Percentiles rank a stretch among this genome's conserved stretches.
Conservation (phyloP, 2,888 invertebrate species). For the Heliconius erato region DNA sequence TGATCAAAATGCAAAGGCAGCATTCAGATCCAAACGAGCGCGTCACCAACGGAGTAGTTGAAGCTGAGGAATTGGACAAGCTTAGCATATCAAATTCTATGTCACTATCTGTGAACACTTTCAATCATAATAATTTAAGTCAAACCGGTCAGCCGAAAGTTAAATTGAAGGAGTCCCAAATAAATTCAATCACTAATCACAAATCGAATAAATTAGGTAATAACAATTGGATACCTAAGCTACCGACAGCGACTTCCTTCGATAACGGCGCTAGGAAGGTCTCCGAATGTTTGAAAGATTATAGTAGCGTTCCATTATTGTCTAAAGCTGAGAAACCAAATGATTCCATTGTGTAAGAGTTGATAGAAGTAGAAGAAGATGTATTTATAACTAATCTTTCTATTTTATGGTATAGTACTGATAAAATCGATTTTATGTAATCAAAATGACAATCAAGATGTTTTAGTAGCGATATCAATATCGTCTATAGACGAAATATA, state of each 20-base stretch:
- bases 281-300: conserved; percentile 76
- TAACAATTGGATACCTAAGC: conserved; percentile 82
- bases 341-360: conserved; percentile 76
- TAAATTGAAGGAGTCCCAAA: conserved; percentile 75
- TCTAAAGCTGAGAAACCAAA: conserved; percentile 77
- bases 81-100: conserved; percentile 74
- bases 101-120: conserved; percentile 74
- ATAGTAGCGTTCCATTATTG: conserved; percentile 80
- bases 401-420: not conserved
- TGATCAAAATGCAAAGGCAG: conserved; percentile 73
- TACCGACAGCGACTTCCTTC: conserved; percentile 80
- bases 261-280: conserved; percentile 75
- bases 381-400: conserved; percentile 8
- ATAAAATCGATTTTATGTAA: not conserved
- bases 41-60: conserved; percentile 71
- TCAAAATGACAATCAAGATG: conserved; percentile 5
- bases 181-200: conserved; percentile 71
- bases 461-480: not conserved
- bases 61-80: conserved; percentile 67
- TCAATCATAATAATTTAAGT: conserved; percentile 72
- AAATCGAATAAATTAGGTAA: conserved; percentile 79
- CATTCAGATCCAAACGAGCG: conserved; percentile 75
- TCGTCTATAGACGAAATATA: not conserved
- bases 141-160: conserved; percentile 72
- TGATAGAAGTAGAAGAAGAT: conserved; percentile 23